phyloP scores from a whole-genome alignment of 2,797 vertebrate species.

The Helarctos malayanus region DNA sequence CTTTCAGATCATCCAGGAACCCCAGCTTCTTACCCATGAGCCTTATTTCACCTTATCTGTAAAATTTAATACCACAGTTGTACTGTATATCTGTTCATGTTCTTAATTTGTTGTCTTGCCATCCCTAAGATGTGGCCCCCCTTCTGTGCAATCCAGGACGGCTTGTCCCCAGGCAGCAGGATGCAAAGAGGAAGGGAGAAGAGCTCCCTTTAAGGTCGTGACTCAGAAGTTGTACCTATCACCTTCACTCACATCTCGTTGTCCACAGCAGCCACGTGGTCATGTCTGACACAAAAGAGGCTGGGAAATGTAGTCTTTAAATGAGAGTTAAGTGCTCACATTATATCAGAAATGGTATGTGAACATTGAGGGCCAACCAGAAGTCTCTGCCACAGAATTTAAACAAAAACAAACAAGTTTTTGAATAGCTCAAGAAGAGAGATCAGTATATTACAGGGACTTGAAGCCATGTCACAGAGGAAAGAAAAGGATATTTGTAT shows the following conservation, averaged over 20 bases:
- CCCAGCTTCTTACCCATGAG: not conserved
- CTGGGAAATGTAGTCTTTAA: not conserved
- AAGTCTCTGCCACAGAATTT: not conserved
- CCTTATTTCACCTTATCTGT: not conserved
- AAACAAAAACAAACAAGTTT: not conserved
- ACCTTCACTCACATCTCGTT: not conserved
- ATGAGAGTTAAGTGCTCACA: not conserved
- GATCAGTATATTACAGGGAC: not conserved
- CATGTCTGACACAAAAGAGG: not conserved
- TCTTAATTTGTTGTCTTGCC: not conserved
- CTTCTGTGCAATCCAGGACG: not conserved
- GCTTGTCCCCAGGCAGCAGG: not conserved
- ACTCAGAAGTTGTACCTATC: not conserved
- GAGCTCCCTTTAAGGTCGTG: not conserved
- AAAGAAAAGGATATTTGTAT: not conserved
- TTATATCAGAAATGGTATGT: not conserved
- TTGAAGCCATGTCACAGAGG: not conserved
- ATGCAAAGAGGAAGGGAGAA: not conserved
- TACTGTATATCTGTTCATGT: not conserved
- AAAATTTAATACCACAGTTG: not conserved
- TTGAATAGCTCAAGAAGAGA: not conserved
- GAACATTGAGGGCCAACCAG: not conserved
- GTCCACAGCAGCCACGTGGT: not conserved
- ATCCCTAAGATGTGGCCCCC: not conserved
- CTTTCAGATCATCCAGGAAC: not conserved